phyloP scores from a whole-genome alignment of 2,888 invertebrate species.

The Odontomyia ornata region DNA sequence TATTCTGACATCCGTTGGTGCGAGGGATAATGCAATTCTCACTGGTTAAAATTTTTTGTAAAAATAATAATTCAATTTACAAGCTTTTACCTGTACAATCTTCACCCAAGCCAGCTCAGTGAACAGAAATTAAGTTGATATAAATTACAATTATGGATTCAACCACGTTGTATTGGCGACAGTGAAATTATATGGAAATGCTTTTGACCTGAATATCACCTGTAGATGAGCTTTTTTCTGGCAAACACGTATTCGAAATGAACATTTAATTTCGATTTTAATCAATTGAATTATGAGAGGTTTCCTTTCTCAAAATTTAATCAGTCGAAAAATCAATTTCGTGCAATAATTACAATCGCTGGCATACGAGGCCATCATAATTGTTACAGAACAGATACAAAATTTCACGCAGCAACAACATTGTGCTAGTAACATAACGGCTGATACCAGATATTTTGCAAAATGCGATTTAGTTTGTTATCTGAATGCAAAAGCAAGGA shows the following conservation, averaged over 20 bases:
- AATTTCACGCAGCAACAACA: neutral
- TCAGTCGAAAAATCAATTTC: constrained; percentile 25
- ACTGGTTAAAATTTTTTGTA: neutral
- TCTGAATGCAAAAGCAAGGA: neutral
- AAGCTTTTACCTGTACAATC: too few species aligned
- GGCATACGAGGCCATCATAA: neutral
- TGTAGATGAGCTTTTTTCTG: neutral
- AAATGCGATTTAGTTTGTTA: constrained; percentile 15
- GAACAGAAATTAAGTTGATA: neutral
- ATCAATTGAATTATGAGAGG: constrained; percentile 24
- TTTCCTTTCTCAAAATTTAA: constrained; percentile 17
- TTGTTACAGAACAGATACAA: neutral
- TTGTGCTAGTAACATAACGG: neutral
- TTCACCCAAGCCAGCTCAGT: too few species aligned
- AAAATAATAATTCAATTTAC: neutral
- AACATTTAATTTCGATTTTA: constrained; percentile 20
- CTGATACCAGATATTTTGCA: neutral
- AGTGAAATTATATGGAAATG: neutral
- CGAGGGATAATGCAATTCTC: neutral
- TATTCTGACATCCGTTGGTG: neutral
- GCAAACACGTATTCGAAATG: neutral
- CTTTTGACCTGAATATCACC: neutral
- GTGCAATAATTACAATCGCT: neutral
- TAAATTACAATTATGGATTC: constrained; percentile 7
- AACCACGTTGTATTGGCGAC: neutral